These are phyloP conservation scores for Trachythela sp. DNA, from an alignment of 64 coral and sea anemone species.

Conservation along the genomic window DNA sequence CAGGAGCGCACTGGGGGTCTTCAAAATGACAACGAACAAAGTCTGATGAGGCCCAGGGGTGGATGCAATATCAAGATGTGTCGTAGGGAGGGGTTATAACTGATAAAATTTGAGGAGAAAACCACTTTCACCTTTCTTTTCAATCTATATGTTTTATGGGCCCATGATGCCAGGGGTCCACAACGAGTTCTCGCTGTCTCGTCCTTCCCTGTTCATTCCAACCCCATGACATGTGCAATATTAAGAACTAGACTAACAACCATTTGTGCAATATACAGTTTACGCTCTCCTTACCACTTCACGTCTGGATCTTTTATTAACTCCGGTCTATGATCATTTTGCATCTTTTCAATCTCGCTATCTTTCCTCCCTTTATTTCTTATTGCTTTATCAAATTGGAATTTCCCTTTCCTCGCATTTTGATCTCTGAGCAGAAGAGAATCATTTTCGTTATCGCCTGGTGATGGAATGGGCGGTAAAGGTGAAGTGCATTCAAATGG, in stretches of 20 bases:
- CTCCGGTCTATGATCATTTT: background rate
- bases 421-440: constrained; percentile 7
- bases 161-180: too few relatives aligned
- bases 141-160: background rate
- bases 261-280: too few relatives aligned
- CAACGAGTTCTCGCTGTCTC: too few relatives aligned
- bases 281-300: background rate
- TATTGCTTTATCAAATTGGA: constrained; percentile 7
- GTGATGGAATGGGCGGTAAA: background rate
- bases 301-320: background rate
- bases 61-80: too few relatives aligned
- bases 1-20: background rate
- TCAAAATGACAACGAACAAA: too few relatives aligned
- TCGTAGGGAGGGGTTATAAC: too few relatives aligned
- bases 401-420: background rate
- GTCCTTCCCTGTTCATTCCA: too few relatives aligned
- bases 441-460: constrained; percentile 4
- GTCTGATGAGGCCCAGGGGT: too few relatives aligned
- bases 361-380: background rate
- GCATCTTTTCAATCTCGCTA: background rate
- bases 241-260: too few relatives aligned
- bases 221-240: too few relatives aligned
- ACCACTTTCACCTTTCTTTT: background rate
- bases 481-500: constrained; percentile 9
- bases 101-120: too few relatives aligned